Percentiles rank a stretch among this genome's conserved stretches.
Evolutionary conservation across 2,797 vertebrate species (phyloP).

Genomic region (Octomys mimax): DNA sequence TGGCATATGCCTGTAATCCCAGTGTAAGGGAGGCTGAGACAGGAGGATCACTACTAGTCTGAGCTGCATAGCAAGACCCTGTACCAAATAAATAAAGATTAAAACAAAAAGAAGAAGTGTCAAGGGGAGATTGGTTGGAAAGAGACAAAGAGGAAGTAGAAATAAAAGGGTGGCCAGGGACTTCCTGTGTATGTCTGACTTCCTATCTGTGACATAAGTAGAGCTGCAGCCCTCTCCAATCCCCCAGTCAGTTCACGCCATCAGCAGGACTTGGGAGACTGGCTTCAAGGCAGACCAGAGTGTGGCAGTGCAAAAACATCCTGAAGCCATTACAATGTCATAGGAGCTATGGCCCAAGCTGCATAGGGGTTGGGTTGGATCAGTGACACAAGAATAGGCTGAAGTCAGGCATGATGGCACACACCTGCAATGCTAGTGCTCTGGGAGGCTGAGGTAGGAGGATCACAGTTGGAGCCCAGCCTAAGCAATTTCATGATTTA

Average conservation of each 20-base stretch:
- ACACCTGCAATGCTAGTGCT: background rate
- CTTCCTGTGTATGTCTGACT: background rate
- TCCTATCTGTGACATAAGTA: background rate
- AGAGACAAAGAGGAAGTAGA: background rate
- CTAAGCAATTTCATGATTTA: background rate
- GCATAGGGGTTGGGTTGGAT: background rate
- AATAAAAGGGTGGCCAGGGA: background rate
- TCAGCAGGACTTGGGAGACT: background rate
- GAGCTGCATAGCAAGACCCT: no score
- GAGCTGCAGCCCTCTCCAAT: accelerated
- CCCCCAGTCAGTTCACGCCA: no score
- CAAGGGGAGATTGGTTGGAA: background rate
- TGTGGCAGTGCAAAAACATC: background rate
- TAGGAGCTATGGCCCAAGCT: background rate
- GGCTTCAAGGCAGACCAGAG: background rate
- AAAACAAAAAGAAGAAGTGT: background rate
- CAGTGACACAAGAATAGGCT: background rate
- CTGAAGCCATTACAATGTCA: background rate
- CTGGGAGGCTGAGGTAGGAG: background rate
- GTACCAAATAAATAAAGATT: no score
- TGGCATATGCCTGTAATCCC: no score
- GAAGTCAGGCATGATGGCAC: background rate
- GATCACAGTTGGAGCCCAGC: background rate
- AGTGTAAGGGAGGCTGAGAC: no score
- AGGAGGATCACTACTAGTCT: no score